These are phyloP conservation scores for Hylaeus anthracinus DNA, from an alignment of 1,140 invertebrate genomes.

Conservation along the genomic window DNA sequence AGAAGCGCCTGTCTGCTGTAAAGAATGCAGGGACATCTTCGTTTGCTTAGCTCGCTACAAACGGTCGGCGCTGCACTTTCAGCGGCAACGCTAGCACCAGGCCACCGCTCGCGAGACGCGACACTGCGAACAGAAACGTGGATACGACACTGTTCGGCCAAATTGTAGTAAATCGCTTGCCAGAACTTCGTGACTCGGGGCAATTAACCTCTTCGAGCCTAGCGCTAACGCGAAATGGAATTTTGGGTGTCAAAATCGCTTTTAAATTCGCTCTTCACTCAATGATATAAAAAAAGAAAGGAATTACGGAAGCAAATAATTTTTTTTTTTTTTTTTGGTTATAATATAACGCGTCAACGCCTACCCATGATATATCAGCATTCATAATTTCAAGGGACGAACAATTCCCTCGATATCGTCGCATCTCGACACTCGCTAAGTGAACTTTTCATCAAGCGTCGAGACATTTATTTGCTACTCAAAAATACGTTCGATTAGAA, in stretches of 20 bases:
- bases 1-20: constrained; percentile 67
- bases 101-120: not conserved
- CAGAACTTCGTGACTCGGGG: too few relatives aligned
- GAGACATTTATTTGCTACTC: constrained; percentile 56
- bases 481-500: constrained; percentile 60
- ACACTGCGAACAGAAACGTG: not conserved
- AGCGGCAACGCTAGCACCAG: constrained; percentile 6
- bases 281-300: too few relatives aligned
- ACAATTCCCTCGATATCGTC: not conserved
- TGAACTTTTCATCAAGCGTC: constrained; percentile 47
- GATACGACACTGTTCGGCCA: not conserved
- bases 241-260: too few relatives aligned
- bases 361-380: not conserved
- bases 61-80: constrained; percentile 31
- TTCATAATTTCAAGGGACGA: not conserved
- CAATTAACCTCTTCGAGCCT: too few relatives aligned
- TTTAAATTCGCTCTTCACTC: too few relatives aligned
- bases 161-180: too few relatives aligned
- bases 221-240: too few relatives aligned
- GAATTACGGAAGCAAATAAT: too few relatives aligned
- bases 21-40: constrained; percentile 72
- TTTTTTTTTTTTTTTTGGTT: too few relatives aligned
- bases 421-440: constrained; percentile 17
- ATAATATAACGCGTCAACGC: too few relatives aligned
- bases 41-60: constrained; percentile 68